Evolutionary conservation across 2,113 vertebrate species (phyloP), one percentile per base, ranked within the genome.

Genomic region (Eurypyga helias): DNA sequence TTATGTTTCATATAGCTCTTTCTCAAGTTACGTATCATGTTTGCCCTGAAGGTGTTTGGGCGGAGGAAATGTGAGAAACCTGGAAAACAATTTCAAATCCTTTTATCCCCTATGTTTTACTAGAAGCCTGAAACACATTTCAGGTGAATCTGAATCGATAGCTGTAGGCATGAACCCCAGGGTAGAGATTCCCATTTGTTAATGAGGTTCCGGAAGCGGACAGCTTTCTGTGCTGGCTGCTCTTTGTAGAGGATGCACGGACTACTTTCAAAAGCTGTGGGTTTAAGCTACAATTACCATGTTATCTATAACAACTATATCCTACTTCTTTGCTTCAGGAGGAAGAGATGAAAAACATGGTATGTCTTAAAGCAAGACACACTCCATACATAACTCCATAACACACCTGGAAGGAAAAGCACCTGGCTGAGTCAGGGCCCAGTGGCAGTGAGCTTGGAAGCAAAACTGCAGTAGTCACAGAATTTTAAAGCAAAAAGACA

Each of bases 21-120:
- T 23, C 33, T 75, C 13, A 49, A 33, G 31, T 90, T 89, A 89
- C 17, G 61, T 77, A 76, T 18, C 69, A 0, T 10, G 13, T 57
- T 96, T 92, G 36, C 76, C 60, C 46, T 77, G 89, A 72, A 90
- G 86, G 38, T 73, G 57, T 25, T 12, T 69, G 49, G 6, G 13
- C 90, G 41, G 49, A 83, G 71, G 70, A 95, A 80, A 33, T 65
- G 10, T 58, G 49, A 92, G 67, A 83, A 76, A 86, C n/a, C 19
- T 66, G n/a, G 66, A 62, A 83, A 93, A 73, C 45, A 34, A 31
- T 86, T 91, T 88, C 46, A 73, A 41, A 28, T 80, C 58, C 17
- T 83, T 84, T 73, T 66, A 80, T 67, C 51, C 24, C 8, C 5
- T 58, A 0, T 88, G 43, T 86, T 88, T 80, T 89, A 51, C 51